Evolutionary conservation across 2,797 vertebrate species (phyloP).

Genomic region (Gallinago stenura): DNA sequence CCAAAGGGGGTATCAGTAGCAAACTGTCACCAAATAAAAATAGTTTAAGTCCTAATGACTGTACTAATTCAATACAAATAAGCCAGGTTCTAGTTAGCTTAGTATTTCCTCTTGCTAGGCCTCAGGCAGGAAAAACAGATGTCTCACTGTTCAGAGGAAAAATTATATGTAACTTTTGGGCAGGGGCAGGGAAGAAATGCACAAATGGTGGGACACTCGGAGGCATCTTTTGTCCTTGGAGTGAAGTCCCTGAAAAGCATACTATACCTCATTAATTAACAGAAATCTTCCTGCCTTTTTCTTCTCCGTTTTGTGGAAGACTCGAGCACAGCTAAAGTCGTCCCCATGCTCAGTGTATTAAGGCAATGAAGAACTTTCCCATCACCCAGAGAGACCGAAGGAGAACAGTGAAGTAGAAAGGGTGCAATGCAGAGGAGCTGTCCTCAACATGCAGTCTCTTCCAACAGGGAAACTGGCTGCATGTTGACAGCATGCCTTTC

Average conservation of each 20-base stretch:
- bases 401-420: not conserved
- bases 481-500: not conserved
- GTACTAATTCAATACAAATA: constrained; percentile 65
- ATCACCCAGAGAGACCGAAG: not conserved
- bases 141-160: constrained; percentile 4
- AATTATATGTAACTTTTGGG: not conserved
- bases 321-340: not conserved
- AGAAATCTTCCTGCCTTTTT: not conserved
- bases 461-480: not conserved
- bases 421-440: not conserved
- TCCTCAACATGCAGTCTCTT: not conserved
- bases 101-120: constrained; percentile 28
- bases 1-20: constrained; percentile 79
- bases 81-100: not conserved
- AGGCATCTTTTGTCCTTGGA: not conserved
- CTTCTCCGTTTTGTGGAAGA: not conserved
- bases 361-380: not conserved
- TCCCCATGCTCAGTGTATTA: not conserved
- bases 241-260: not conserved
- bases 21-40: constrained; percentile 73
- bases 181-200: not conserved
- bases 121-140: not conserved
- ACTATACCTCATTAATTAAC: not conserved
- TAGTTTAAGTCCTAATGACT: constrained; percentile 56
- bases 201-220: not conserved